These are phyloP conservation scores for Engystomops pustulosus DNA, from an alignment of 2,113 vertebrate species.

Conservation along the genomic window DNA sequence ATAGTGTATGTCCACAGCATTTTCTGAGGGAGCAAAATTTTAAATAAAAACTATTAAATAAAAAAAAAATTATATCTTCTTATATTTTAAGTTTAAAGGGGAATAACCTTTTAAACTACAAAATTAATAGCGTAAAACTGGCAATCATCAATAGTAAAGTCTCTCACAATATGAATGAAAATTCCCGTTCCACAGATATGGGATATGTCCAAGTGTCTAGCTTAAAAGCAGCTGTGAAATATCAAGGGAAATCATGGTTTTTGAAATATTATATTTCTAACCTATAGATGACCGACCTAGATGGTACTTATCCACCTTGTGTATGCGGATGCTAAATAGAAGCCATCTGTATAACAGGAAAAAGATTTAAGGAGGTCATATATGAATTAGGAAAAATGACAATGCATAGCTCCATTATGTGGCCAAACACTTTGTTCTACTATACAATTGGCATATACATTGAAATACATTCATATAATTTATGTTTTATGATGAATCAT, in stretches of 20 bases:
- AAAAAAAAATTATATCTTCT: no score
- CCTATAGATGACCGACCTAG: background rate
- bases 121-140: no score
- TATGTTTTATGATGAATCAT: no score
- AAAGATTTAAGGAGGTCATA: background rate
- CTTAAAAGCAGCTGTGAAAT: constrained; percentile 19
- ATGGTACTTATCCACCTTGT: background rate
- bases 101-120: no score
- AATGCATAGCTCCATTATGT: background rate
- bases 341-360: constrained; percentile 22
- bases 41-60: no score
- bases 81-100: no score
- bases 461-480: no score
- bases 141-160: background rate
- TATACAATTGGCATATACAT: background rate
- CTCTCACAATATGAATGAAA: background rate
- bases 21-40: no score
- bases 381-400: background rate
- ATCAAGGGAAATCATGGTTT: background rate
- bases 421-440: background rate
- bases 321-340: background rate
- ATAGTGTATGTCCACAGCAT: no score
- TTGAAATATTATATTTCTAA: background rate
- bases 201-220: background rate
- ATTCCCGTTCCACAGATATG: background rate